Evolutionary conservation across 2,797 vertebrate genomes (phyloP).

Genomic region (Siniperca scherzeri): DNA sequence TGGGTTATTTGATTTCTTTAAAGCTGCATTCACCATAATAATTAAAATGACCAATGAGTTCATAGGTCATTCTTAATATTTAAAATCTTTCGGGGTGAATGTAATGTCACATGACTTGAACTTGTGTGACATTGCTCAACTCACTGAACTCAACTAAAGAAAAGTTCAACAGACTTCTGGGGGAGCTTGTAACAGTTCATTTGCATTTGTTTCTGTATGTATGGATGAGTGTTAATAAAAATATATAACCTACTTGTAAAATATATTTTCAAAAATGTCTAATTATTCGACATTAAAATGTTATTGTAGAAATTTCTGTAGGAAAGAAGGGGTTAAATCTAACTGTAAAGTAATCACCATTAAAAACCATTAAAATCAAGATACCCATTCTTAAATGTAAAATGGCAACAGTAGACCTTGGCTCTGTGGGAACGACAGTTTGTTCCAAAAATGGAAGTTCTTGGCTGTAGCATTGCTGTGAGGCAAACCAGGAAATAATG

Average conservation of each 20-base stretch:
- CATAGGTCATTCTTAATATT: neutral
- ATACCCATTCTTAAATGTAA: neutral
- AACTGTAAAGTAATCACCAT: neutral
- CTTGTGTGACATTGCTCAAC: neutral
- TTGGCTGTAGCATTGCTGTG: neutral
- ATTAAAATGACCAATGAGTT: neutral
- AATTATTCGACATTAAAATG: neutral
- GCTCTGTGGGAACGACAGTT: conserved; percentile 16
- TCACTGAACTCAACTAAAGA: neutral
- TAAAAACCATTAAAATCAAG: neutral
- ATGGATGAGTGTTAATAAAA: neutral
- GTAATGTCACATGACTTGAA: neutral
- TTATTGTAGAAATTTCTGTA: neutral
- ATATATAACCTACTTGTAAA: neutral
- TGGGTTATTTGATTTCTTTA: neutral
- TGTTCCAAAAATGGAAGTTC: neutral
- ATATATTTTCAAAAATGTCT: neutral
- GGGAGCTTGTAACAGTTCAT: neutral
- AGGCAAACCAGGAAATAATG: conserved; percentile 16
- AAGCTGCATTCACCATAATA: neutral
- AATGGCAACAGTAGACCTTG: neutral
- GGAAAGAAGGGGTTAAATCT: neutral
- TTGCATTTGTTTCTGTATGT: neutral
- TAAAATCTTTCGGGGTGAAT: neutral
- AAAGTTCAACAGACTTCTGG: neutral